phyloP scores from a whole-genome alignment of 1,140 invertebrate genomes.

The Zaprionus camerounensis region DNA sequence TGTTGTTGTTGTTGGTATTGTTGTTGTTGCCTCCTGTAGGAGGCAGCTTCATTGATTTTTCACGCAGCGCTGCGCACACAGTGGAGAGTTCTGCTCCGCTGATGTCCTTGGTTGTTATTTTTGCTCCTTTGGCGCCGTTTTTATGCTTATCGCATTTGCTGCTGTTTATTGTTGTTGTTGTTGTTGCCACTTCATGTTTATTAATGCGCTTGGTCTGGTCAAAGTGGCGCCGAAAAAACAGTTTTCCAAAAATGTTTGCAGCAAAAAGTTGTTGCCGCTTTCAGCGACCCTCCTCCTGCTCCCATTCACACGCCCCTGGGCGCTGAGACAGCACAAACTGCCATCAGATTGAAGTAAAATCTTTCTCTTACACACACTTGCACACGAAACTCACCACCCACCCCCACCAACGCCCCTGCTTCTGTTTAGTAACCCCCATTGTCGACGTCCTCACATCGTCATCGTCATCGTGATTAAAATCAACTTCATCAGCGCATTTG shows the following conservation, averaged over 20 bases:
- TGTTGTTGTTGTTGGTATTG: slow-evolving; percentile 30
- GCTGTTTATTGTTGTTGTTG: slow-evolving; percentile 44
- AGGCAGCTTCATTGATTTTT: slow-evolving; percentile 73
- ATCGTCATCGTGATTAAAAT: slow-evolving; percentile 50
- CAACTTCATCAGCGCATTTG: slow-evolving; percentile 54
- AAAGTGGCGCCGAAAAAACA: slow-evolving; percentile 38
- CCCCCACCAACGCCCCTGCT: background rate
- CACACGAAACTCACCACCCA: background rate
- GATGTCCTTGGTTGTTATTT: slow-evolving; percentile 73
- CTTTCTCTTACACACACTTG: slow-evolving; percentile 3
- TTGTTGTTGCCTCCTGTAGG: slow-evolving; percentile 38
- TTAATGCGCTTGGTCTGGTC: slow-evolving; percentile 40
- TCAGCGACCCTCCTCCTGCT: slow-evolving; percentile 1
- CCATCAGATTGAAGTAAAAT: slow-evolving; percentile 10
- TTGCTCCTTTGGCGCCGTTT: slow-evolving; percentile 50
- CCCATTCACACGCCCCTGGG: background rate
- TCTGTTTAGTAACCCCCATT: slow-evolving; percentile 11
- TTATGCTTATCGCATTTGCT: slow-evolving; percentile 2
- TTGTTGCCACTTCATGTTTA: slow-evolving; percentile 42
- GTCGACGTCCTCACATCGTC: slow-evolving; percentile 19
- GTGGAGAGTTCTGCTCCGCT: slow-evolving; percentile 24
- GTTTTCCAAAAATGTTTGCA: slow-evolving; percentile 5
- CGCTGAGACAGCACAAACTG: slow-evolving; percentile 15
- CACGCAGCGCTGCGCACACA: slow-evolving; percentile 54
- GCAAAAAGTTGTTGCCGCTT: slow-evolving; percentile 23